These are phyloP conservation scores for Beris morrisii DNA, from an alignment of 2,888 invertebrate species.

Conservation along the genomic window DNA sequence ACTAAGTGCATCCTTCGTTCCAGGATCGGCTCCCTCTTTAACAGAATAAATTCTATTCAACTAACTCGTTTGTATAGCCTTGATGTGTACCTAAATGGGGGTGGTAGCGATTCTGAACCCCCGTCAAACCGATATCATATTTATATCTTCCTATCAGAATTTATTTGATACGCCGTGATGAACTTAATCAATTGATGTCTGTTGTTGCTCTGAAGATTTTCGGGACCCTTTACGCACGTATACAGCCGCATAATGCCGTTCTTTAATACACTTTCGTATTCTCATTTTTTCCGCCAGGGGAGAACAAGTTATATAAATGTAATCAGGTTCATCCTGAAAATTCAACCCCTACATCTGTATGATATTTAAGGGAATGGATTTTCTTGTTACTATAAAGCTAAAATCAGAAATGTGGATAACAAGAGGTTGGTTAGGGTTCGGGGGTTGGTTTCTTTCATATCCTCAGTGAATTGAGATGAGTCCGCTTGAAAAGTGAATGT, in stretches of 20 bases:
- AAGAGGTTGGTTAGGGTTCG: background rate
- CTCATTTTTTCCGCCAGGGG: slow-evolving; percentile 6
- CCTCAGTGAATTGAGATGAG: slow-evolving; percentile 21
- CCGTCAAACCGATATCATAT: slow-evolving; percentile 19
- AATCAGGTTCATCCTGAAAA: slow-evolving; percentile 18
- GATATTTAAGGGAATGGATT: slow-evolving; percentile 29
- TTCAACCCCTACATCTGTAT: slow-evolving; percentile 20
- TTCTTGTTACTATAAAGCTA: slow-evolving; percentile 23
- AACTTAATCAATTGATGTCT: slow-evolving; percentile 39
- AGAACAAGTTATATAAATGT: slow-evolving; percentile 22
- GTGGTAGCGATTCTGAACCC: background rate
- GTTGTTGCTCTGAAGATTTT: slow-evolving; percentile 13
- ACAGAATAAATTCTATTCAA: slow-evolving; percentile 15
- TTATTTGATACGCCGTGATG: slow-evolving; percentile 38
- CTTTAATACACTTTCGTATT: slow-evolving; percentile 1
- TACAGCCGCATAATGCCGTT: slow-evolving; percentile 18
- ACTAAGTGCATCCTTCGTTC: slow-evolving; percentile 21
- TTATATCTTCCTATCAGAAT: slow-evolving; percentile 32
- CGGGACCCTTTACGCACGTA: slow-evolving; percentile 19
- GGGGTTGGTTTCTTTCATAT: background rate
- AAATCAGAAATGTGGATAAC: background rate
- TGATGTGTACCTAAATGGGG: background rate
- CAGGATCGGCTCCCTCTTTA: background rate
- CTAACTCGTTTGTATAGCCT: background rate
- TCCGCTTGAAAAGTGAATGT: slow-evolving; percentile 19